phyloP scores from a whole-genome alignment of 2,113 vertebrate species.

The Nothocercus nigrocapillus region DNA sequence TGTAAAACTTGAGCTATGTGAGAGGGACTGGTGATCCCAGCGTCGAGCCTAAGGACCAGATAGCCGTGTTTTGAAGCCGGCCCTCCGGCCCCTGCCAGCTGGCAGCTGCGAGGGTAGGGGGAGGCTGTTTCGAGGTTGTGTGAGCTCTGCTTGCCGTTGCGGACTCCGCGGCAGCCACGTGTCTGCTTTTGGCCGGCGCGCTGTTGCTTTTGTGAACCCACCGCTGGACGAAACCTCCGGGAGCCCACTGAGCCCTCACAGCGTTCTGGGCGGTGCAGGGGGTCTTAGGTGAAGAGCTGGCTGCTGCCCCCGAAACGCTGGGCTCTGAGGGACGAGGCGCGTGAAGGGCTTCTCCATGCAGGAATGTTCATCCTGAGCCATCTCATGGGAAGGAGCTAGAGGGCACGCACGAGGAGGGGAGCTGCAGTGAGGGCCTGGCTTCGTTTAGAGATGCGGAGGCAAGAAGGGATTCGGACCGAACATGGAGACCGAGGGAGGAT shows the following conservation, averaged over 20 bases:
- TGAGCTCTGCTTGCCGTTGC: not conserved
- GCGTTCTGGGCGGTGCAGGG: too few relatives aligned
- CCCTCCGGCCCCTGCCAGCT: not conserved
- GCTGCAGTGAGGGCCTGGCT: not conserved
- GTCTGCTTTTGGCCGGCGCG: too few relatives aligned
- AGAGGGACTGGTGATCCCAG: not conserved
- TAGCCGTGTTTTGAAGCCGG: not conserved
- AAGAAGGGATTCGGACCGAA: fast-evolving
- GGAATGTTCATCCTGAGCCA: not conserved
- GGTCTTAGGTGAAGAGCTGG: not conserved
- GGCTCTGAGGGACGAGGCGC: fast-evolving
- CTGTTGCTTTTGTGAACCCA: not conserved
- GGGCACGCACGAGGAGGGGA: not conserved
- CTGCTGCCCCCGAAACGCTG: fast-evolving
- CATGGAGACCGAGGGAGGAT: fast-evolving
- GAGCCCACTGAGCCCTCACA: not conserved
- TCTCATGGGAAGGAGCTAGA: not conserved
- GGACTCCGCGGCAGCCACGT: not conserved
- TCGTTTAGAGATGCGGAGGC: not conserved
- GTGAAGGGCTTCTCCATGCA: too few relatives aligned
- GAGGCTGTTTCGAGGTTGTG: fast-evolving
- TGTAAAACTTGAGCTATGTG: fast-evolving
- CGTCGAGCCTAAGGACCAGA: not conserved
- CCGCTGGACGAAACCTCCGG: not conserved
- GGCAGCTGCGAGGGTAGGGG: not conserved